Evolutionary conservation across 2,888 invertebrate genomes (phyloP), one percentile per base, ranked within the genome.

Genomic region (Laothoe populi): DNA sequence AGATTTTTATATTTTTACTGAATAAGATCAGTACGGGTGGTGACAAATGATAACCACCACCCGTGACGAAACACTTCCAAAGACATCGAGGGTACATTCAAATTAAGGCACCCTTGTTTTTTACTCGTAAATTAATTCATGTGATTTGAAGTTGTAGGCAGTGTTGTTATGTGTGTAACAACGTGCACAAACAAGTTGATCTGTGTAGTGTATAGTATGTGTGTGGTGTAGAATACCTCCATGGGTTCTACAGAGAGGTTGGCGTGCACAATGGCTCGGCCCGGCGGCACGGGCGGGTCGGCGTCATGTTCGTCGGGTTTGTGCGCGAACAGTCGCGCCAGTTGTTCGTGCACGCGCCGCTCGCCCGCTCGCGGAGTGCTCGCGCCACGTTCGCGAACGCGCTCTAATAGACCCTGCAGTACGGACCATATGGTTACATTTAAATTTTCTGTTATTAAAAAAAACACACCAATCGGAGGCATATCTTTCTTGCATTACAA

Each of bases 301-400:
- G 75, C 76, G 5, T 72, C 70, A 5, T 70, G 44, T 38, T 61
- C 58, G 63, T 73, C 72, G 13, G 65, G 62, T 57, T 65, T 67
- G 60, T 82, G 81, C 1, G 91, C 84, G 83, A 93, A 93, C 69
- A 93, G 79, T 0, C 93, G 85, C 49, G 91, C 89, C 1, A 93
- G 94, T 78, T 97, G 97, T 70, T 97, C 96, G 73, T 96, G 96
- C 73, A 96, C 95, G 70, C 95, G 93, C 38, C 96, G 95, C 35
- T 95, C 95, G 53, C 94, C 94, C 66, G 95, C 95, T 2, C 94
- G 93, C 53, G 95, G 94, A 0, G 93, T 89, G 60, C 80, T 91
- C 23, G 93, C 90, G 0, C 96, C 96, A 42, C 95, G 94, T 78
- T 96, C 96, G 40, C 96, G 94, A 0, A 97, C 96, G 35, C 96